Base-by-base conservation (phyloP, 1,140 invertebrate species). In the Aphis gossypii region DNA sequence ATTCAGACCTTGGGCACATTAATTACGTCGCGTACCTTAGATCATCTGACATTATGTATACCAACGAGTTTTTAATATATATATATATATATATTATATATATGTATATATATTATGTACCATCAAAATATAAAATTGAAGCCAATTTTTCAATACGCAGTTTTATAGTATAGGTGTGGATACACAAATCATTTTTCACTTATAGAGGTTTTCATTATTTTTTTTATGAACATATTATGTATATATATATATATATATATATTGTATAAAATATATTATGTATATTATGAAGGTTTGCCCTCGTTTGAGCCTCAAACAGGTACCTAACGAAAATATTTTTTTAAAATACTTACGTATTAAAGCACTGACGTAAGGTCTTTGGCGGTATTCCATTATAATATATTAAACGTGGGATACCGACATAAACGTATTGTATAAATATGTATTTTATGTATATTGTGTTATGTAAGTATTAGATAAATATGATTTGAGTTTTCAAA, bases 261-360 rank as follows among this genome's bases (percentile, higher is more conserved):
- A n/a, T n/a, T 76, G n/a, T 18, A 76, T n/a, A n/a, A n/a, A 76
- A 76, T 76, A 83, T 83, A 38, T 82, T 38, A 38, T 38, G 35
- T 54, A 56, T 21, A 89, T 21, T 56, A 89, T 48, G 51, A 92
- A 46, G 46, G 46, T 23, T 83, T 92, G 25, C 44, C 90, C 92
- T 68, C 92, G 30, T 93, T 93, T 30, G 92, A 38, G 92, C 92
- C 92, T 23, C 92, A 93, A 93, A 93, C 92, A 51, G 48, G 92
- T 93, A 76, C 60, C n/a, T n/a, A 86, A 93, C 82, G n/a, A 93
- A 83, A 86, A 93, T 41, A 44, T 44, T 41, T 68, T 54, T n/a
- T 4, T 46, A 76, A 91, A 35, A 91, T 41, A 68, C 44, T 88
- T 51, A 41, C 51, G 88, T 89, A 89, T 56, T 89, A 51, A 56